Evolutionary conservation across 2,113 vertebrate species (phyloP).

Genomic region (Osmerus eperlanus): DNA sequence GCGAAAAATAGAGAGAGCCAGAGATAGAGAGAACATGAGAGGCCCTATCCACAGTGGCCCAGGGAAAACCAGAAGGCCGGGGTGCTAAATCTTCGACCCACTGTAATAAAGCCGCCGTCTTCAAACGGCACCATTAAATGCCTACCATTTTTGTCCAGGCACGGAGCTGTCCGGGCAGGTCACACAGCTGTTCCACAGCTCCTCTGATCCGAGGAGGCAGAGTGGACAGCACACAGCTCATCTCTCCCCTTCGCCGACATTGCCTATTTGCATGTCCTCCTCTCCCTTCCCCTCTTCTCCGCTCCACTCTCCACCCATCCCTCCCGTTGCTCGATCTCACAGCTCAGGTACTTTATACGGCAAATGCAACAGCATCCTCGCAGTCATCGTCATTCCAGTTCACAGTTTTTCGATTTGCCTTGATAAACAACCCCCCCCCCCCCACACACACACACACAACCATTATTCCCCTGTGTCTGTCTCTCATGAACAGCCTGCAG

Average conservation of each 20-base stretch:
- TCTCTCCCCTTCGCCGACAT: slow-evolving; percentile 1
- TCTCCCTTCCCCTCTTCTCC: neutral
- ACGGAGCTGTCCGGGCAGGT: slow-evolving; percentile 57
- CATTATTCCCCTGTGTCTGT: neutral
- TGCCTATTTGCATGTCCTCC: neutral
- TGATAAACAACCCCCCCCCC: neutral
- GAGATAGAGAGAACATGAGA: too few relatives aligned
- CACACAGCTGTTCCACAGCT: slow-evolving; percentile 65
- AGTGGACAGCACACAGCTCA: slow-evolving; percentile 26
- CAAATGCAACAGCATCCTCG: too few relatives aligned
- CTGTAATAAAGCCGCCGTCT: slow-evolving; percentile 59
- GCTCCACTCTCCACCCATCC: neutral
- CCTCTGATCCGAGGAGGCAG: slow-evolving; percentile 28
- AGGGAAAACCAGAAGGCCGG: slow-evolving; percentile 71
- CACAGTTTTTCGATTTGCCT: neutral
- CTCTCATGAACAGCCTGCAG: neutral
- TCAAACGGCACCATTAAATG: slow-evolving; percentile 69
- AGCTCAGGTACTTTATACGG: too few relatives aligned
- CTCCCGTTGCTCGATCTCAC: neutral
- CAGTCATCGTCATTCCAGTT: neutral
- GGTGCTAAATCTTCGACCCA: slow-evolving; percentile 63
- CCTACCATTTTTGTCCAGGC: slow-evolving; percentile 61
- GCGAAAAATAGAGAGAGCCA: neutral
- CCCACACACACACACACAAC: neutral
- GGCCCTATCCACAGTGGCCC: too few relatives aligned